phyloP scores from a whole-genome alignment of 2,797 vertebrate genomes.

The Gadopsis bispinosus region DNA sequence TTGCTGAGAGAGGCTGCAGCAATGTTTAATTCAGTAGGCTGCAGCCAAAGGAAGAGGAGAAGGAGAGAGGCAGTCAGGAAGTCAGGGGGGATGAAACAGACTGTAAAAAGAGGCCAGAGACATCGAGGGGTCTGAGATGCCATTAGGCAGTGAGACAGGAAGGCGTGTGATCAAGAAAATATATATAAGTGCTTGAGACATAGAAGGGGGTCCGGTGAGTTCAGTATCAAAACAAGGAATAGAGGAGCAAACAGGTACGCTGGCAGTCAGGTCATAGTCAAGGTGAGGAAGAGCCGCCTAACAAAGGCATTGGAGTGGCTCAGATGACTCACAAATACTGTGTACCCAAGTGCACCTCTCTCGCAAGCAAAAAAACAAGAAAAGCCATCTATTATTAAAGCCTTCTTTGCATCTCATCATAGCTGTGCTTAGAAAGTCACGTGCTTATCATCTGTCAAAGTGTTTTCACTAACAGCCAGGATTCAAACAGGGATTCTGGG shows the following conservation, averaged over 20 bases:
- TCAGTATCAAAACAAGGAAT: slow-evolving; percentile 58
- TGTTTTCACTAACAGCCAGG: slow-evolving; percentile 28
- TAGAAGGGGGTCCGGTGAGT: slow-evolving; percentile 47
- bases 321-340: slow-evolving; percentile 59
- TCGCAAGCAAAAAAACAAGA: slow-evolving; percentile 10
- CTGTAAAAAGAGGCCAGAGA: slow-evolving; percentile 64
- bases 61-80: slow-evolving; percentile 62
- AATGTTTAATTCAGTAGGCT: slow-evolving; percentile 82
- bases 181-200: slow-evolving; percentile 54
- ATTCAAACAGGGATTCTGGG: slow-evolving; percentile 8
- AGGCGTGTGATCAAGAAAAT: slow-evolving; percentile 61
- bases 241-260: slow-evolving; percentile 52
- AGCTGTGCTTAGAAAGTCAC: slow-evolving; percentile 22
- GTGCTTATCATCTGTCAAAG: slow-evolving; percentile 27
- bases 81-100: slow-evolving; percentile 72
- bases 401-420: slow-evolving; percentile 39
- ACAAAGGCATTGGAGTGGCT: slow-evolving; percentile 29
- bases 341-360: slow-evolving; percentile 19
- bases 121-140: slow-evolving; percentile 55
- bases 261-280: slow-evolving; percentile 74
- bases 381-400: slow-evolving; percentile 48
- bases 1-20: slow-evolving; percentile 61
- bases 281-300: slow-evolving; percentile 69
- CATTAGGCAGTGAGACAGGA: slow-evolving; percentile 65
- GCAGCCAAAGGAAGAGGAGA: slow-evolving; percentile 62